Percentiles rank a stretch among this genome's conserved stretches.
Evolutionary conservation across 2,113 vertebrate genomes (phyloP).

Genomic region (Lycaon pictus): DNA sequence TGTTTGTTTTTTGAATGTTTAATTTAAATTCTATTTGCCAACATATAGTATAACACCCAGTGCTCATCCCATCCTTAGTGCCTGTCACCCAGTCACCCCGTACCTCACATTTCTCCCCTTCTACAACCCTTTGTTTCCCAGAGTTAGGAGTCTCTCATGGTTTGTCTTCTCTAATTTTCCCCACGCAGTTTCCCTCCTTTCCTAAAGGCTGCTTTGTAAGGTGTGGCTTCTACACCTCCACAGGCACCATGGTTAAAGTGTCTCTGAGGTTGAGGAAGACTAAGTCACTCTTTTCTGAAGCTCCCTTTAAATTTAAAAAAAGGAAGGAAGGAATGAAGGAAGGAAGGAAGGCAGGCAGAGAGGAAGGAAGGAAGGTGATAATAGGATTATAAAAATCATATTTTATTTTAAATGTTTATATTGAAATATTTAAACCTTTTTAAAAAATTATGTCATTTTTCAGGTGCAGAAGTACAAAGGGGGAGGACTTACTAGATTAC

Average conservation of each 20-base stretch:
- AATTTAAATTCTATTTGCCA: no score
- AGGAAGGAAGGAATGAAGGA: no score
- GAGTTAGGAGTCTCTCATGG: no score
- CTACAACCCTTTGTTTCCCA: no score
- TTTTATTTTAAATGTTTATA: not conserved
- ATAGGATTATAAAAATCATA: not conserved
- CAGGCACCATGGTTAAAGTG: fast-evolving
- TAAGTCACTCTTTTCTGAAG: not conserved
- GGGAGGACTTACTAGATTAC: not conserved
- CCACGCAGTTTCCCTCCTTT: not conserved
- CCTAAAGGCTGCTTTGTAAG: not conserved
- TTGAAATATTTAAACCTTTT: not conserved
- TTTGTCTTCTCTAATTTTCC: no score
- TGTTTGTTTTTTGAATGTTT: no score
- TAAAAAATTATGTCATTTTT: not conserved
- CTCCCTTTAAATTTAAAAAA: not conserved
- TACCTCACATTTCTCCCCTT: no score
- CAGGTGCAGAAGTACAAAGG: not conserved
- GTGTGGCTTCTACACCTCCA: fast-evolving
- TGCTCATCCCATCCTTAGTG: no score
- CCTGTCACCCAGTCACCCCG: no score
- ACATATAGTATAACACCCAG: no score
- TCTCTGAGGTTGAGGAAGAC: not conserved
- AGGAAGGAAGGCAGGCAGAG: no score
- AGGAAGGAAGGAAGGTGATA: not conserved